These are phyloP conservation scores for Chromobotia macracanthus DNA, from an alignment of 2,797 vertebrate species.

Conservation along the genomic window DNA sequence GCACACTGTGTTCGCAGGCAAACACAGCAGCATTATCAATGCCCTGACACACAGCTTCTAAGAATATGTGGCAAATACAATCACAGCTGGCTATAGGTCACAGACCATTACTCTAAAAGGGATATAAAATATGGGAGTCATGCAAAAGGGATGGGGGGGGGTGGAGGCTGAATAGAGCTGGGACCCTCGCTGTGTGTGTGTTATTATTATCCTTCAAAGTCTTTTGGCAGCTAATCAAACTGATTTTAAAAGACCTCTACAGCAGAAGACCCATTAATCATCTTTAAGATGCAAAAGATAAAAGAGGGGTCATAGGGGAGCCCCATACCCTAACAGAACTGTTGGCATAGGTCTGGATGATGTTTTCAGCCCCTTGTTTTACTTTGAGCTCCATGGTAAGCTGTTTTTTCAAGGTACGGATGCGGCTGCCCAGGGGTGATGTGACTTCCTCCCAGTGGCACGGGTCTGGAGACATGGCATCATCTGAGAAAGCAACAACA, in stretches of 20 bases:
- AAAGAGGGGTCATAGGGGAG: not conserved
- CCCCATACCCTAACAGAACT: constrained; percentile 81
- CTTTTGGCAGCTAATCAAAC: constrained; percentile 8
- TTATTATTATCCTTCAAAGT: constrained; percentile 9
- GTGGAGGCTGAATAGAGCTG: not conserved
- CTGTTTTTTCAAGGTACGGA: constrained; percentile 87
- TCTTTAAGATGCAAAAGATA: not conserved
- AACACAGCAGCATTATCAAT: constrained; percentile 38
- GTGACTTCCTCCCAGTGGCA: constrained; percentile 78
- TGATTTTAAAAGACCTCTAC: not conserved
- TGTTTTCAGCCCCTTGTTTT: constrained; percentile 93
- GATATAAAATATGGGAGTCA: constrained; percentile 1
- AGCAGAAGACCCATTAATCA: not conserved
- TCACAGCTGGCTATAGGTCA: constrained; percentile 23
- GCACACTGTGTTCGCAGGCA: constrained; percentile 54
- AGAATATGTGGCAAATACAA: constrained; percentile 36
- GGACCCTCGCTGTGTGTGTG: not conserved
- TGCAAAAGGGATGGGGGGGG: not conserved
- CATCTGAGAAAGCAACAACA: constrained; percentile 62
- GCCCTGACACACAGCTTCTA: constrained; percentile 1
- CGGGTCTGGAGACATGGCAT: constrained; percentile 72
- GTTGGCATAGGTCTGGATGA: constrained; percentile 87
- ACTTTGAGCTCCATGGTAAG: constrained; percentile 93
- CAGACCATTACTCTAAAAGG: constrained; percentile 9
- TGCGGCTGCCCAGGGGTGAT: constrained; percentile 74